A percentile compares a stretch with the other conserved stretches of the same genome.
These are phyloP conservation scores for Pitta sordida DNA, from an alignment of 2,113 vertebrate species.

Conservation along the genomic window DNA sequence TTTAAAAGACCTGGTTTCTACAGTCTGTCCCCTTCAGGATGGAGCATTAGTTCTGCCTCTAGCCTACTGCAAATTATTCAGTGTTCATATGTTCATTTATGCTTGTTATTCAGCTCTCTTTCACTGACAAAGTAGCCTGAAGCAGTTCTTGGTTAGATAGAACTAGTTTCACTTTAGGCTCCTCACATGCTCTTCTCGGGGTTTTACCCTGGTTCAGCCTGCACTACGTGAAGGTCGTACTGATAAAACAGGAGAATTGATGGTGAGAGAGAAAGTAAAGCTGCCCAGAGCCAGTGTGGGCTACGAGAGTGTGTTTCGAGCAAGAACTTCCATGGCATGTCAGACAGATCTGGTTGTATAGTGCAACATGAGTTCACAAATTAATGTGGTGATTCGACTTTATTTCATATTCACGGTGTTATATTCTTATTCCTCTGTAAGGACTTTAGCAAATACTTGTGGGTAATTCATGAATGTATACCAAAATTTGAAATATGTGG, in stretches of 20 bases:
- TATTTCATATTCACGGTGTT: background rate
- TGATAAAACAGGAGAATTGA: background rate
- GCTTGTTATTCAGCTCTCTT: slow-evolving; percentile 39
- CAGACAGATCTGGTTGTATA: background rate
- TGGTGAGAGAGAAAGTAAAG: background rate
- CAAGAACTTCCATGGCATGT: background rate
- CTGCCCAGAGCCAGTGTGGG: background rate
- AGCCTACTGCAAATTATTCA: slow-evolving; percentile 34
- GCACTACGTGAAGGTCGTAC: background rate
- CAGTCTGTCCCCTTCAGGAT: background rate
- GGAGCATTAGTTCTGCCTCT: slow-evolving; percentile 24
- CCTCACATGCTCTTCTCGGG: background rate
- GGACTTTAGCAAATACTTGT: background rate
- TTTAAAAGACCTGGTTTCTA: background rate
- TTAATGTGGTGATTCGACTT: background rate
- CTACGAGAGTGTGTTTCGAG: rapidly evolving
- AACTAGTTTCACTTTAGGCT: slow-evolving; percentile 23
- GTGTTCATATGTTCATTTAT: slow-evolving; percentile 26
- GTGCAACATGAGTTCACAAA: background rate
- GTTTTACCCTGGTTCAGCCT: background rate
- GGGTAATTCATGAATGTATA: background rate
- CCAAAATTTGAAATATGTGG: background rate
- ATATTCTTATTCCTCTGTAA: background rate
- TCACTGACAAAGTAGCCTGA: slow-evolving; percentile 34
- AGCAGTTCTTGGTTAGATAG: slow-evolving; percentile 30